Evolutionary conservation across 2,797 vertebrate genomes (phyloP), one percentile per base, ranked within the genome.

Genomic region (Oreochromis mossambicus): DNA sequence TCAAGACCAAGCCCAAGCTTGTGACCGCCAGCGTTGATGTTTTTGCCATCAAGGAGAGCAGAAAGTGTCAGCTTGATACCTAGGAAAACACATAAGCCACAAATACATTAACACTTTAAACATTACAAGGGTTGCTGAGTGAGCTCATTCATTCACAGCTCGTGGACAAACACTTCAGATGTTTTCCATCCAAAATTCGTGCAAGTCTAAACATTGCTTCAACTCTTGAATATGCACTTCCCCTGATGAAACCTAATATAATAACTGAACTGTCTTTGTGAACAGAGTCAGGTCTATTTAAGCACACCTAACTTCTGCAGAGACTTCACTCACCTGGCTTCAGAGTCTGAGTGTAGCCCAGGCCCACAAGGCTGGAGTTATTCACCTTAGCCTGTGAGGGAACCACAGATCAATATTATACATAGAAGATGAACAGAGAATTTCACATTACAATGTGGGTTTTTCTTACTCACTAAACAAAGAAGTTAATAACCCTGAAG

Each of bases 291-390:
- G 14, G 24, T 29, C 24, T 29, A 46, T 73, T 58, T 48, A 13
- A 81, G 5, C 12, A 21, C 5, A 24, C 8, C 7, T 3, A 4
- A n/a, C 0, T 2, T 58, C n/a, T 2, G 32, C 17, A 46, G 15
- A 85, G 8, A 54, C 5, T 17, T 5, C 4, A 88, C 97, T 92
- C 92, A 99, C 98, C 98, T 96, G 98, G 98, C 93, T 98, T 99
- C 92, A 99, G 96, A 86, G 97, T 98, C 94, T 99, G 98, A 94
- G 98, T 98, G 89, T 99, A 99, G 93, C 98, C 98, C 93, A 99
- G 96, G 58, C 98, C 98, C 17, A 99, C 97, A 4, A 99, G 97
- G 91, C 98, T 99, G 88, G 98, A 99, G 93, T 99, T 99, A 95
- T 99, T 99, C 96, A 99, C 98, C 97, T 99, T 99, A 92, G 97